These are phyloP conservation scores for Catocala nupta DNA, from an alignment of 2,888 invertebrate species.

Conservation along the genomic window DNA sequence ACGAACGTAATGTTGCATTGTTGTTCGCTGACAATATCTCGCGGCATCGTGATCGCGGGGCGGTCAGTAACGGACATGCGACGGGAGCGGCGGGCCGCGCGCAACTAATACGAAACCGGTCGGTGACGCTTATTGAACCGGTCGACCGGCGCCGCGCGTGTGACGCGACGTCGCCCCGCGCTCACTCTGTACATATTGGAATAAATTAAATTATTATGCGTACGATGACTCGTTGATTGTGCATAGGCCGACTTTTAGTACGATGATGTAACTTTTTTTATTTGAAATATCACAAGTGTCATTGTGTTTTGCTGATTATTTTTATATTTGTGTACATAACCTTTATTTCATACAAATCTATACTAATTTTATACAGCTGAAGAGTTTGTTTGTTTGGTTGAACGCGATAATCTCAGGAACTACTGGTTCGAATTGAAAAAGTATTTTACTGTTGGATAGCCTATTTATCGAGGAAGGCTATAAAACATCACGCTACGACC, in stretches of 20 bases:
- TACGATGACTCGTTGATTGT: constrained; percentile 14
- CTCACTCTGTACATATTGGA: background rate
- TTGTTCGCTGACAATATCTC: constrained; percentile 47
- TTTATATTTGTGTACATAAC: no score
- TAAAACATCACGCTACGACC: no score
- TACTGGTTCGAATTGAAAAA: no score
- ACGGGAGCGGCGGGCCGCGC: constrained; percentile 36
- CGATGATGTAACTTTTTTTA: no score
- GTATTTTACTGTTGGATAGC: no score
- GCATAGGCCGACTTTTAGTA: constrained; percentile 7
- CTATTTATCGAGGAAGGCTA: no score
- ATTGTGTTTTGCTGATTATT: no score
- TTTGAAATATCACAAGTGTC: no score
- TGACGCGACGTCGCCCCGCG: constrained; percentile 5
- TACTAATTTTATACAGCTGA: no score
- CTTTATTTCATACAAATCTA: no score
- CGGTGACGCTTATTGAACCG: constrained; percentile 47
- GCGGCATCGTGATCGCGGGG: constrained; percentile 31
- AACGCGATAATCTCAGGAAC: no score
- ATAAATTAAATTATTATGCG: background rate
- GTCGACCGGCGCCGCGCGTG: constrained; percentile 15
- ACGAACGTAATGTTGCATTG: constrained; percentile 50
- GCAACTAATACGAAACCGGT: constrained; percentile 45
- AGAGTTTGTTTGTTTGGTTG: no score
- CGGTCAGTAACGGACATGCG: constrained; percentile 41